Conservation (phyloP, 2,113 vertebrate genomes). For the Cisticola juncidis region DNA sequence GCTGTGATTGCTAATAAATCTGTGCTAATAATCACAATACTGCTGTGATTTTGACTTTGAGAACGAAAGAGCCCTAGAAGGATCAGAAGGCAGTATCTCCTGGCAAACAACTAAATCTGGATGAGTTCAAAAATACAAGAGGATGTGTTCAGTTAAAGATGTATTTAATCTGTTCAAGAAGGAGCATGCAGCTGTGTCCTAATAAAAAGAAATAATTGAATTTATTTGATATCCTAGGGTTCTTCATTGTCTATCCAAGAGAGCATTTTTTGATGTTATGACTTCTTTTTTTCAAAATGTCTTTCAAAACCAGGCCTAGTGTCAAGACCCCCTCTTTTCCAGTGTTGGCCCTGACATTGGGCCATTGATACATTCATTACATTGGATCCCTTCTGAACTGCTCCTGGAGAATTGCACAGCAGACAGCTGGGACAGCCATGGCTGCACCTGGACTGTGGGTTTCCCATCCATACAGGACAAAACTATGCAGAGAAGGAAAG, state of each 20-base stretch:
- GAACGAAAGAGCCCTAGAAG: background rate
- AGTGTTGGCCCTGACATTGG: background rate
- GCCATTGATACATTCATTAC: background rate
- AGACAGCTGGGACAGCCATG: background rate
- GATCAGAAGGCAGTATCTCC: background rate
- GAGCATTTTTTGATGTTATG: background rate
- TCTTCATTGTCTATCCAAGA: background rate
- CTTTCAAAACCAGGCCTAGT: background rate
- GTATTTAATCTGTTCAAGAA: background rate
- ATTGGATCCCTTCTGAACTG: background rate
- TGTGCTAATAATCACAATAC: background rate
- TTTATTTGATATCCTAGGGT: background rate
- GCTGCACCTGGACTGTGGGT: background rate
- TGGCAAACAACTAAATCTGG: background rate
- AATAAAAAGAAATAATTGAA: background rate
- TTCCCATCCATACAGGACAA: background rate
- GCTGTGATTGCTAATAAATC: too few relatives aligned
- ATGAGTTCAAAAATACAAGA: conserved; percentile 4
- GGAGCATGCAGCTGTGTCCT: background rate
- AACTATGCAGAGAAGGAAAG: background rate
- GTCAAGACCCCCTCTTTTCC: background rate
- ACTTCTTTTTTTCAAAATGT: background rate
- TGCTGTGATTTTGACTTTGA: conserved; percentile 6
- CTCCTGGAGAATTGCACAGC: background rate
- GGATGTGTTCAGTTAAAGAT: background rate